Percentiles rank a stretch among this genome's conserved stretches.
Conservation (phyloP, 2,888 invertebrate genomes). For the Margaritifera margaritifera region DNA sequence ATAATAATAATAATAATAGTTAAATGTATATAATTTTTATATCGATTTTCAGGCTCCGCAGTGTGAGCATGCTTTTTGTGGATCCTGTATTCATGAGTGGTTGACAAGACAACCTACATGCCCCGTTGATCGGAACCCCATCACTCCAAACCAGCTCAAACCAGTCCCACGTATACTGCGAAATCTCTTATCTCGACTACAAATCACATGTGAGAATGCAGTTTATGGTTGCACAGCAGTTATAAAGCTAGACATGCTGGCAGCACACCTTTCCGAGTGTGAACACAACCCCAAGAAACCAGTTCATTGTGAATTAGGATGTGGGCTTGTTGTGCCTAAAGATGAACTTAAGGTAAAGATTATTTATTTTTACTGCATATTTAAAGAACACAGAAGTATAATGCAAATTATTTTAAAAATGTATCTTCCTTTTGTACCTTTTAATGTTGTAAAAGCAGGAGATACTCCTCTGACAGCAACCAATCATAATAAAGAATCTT, state of each 20-base stretch:
- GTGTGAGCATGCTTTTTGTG: constrained; percentile 97
- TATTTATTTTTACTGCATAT: too few species aligned
- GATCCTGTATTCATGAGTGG: constrained; percentile 94
- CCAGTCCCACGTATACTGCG: constrained; percentile 94
- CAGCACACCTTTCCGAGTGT: constrained; percentile 91
- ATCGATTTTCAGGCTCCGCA: constrained; percentile 84
- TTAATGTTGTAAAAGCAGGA: too few species aligned
- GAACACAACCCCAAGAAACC: constrained; percentile 95
- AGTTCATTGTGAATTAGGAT: constrained; percentile 93
- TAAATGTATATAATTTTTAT: neutral
- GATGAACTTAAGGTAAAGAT: constrained; percentile 85
- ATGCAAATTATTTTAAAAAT: too few species aligned
- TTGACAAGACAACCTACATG: constrained; percentile 93
- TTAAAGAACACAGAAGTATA: too few species aligned
- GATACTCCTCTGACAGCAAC: too few species aligned
- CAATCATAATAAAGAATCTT: too few species aligned
- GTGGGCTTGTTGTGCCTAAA: constrained; percentile 94
- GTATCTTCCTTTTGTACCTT: too few species aligned
- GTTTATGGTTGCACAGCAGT: constrained; percentile 82
- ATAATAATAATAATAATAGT: too few species aligned
- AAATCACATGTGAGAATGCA: constrained; percentile 93
- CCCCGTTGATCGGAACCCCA: constrained; percentile 92
- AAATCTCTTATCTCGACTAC: constrained; percentile 88
- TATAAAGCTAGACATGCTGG: constrained; percentile 88
- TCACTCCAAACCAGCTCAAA: constrained; percentile 88